Evolutionary conservation across 2,888 invertebrate species (phyloP), one percentile per base, ranked within the genome.

Genomic region (Drosophila borealis): DNA sequence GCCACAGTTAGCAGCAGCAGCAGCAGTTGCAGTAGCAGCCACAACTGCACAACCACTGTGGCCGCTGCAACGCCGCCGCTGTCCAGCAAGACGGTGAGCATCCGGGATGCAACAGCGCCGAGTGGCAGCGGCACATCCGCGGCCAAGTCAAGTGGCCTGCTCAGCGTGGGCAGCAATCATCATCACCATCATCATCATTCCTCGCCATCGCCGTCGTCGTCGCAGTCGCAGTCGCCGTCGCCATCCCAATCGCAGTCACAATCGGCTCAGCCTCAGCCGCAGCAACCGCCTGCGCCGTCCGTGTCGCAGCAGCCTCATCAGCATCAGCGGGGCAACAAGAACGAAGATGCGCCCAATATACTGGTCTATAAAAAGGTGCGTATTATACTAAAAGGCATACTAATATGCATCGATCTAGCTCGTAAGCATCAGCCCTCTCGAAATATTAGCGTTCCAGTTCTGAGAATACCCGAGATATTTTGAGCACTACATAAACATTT

Each of bases 351-450:
- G 0, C 97, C 97, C 11, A 97, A 98, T 93, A 96, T 96, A 91
- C 94, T 97, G 78, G 96, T 98, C 34, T 98, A 97, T 90, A 96
- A 96, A 92, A 97, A 97, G 95, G 97, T 97, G 91, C 77, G 62
- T 57, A 42, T 8, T 25, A 0, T 25, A 25, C 25, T 25, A 25
- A 25, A 8, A 1, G 25, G 6, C 6, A 6, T 25, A 25, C 25
- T 1, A 6, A 6, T 25, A 21, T 21, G 4, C 17, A 17, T 17
- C 17, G 21, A 21, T 21, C 21, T 21, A 21, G 21, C 3, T 21
- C 3, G 21, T 21, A 21, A 21, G 4, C 21, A 21, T 21, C 21
- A 21, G 21, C 21, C 21, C 21, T 21, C 4, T 4, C 21, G 21
- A 21, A 21, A 21, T 21, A 21, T 21, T 5, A 25, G 6, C 6